Conservation (phyloP, 1,140 invertebrate species). For the Melipona quadrifasciata region DNA sequence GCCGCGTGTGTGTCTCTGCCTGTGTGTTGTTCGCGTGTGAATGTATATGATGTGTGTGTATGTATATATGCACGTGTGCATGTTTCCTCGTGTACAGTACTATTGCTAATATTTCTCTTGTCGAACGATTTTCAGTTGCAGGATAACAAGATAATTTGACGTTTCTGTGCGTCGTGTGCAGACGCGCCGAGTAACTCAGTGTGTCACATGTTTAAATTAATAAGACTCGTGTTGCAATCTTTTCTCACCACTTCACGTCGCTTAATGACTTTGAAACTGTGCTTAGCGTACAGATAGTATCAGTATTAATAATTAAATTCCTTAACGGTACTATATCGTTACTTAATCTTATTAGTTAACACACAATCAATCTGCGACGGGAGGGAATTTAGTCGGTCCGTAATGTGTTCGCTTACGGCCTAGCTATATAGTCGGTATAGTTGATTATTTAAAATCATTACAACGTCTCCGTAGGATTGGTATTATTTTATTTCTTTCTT, state of each 20-base stretch:
- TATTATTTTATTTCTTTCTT: constrained; percentile 24
- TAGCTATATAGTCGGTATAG: constrained; percentile 67
- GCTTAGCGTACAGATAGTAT: constrained; percentile 75
- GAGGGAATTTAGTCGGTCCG: constrained; percentile 80
- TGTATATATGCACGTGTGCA: constrained; percentile 11
- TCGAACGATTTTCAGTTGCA: constrained; percentile 74
- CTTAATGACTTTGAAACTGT: constrained; percentile 68
- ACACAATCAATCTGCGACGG: constrained; percentile 79
- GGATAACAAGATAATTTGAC: constrained; percentile 79
- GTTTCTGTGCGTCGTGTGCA: constrained; percentile 77
- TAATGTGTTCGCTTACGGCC: constrained; percentile 72
- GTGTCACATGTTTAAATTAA: constrained; percentile 72
- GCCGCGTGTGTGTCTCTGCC: constrained; percentile 75
- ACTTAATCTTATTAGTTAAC: constrained; percentile 81
- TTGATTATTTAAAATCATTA: constrained; percentile 70
- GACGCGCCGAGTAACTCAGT: constrained; percentile 77
- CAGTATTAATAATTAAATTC: constrained; percentile 77
- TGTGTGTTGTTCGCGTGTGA: constrained; percentile 53
- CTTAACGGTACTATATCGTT: constrained; percentile 75
- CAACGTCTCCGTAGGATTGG: constrained; percentile 47
- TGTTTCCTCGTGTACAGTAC: constrained; percentile 64
- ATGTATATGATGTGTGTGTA: constrained; percentile 22
- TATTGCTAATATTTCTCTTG: constrained; percentile 76
- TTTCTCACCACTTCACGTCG: constrained; percentile 71
- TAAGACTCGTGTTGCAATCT: constrained; percentile 68